phyloP scores from a whole-genome alignment of 2,797 vertebrate genomes.

The Loriculus beryllinus region DNA sequence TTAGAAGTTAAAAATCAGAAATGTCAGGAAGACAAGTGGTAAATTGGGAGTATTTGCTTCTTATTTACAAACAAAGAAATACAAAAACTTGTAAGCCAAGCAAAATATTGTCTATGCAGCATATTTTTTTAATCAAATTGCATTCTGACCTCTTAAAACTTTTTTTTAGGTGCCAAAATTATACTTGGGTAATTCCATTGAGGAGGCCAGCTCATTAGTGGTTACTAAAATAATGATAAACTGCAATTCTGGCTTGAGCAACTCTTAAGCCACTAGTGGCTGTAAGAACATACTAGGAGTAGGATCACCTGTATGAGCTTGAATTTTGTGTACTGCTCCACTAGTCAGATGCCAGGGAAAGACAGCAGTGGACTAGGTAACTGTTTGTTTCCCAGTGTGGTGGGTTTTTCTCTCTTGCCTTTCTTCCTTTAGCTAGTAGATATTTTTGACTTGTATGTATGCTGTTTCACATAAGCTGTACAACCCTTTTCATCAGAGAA shows the following conservation, averaged over 20 bases:
- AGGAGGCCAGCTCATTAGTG: neutral
- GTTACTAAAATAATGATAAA: neutral
- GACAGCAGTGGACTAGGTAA: no score
- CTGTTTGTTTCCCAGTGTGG: neutral
- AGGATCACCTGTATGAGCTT: neutral
- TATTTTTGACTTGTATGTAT: neutral
- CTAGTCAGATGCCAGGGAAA: neutral
- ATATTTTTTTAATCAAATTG: neutral
- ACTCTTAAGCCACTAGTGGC: neutral
- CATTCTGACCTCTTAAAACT: neutral
- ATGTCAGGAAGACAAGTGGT: neutral
- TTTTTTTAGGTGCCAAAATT: neutral
- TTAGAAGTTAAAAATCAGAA: neutral
- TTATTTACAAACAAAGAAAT: neutral
- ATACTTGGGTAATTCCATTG: neutral
- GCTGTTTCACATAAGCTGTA: neutral
- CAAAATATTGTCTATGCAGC: neutral
- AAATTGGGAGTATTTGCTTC: neutral
- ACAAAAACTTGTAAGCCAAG: neutral
- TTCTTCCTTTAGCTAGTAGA: neutral
- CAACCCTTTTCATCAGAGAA: neutral
- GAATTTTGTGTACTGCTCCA: neutral
- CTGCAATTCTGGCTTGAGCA: neutral
- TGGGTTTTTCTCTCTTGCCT: neutral
- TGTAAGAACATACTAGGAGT: neutral